These are phyloP conservation scores for Astur gentilis DNA, from an alignment of 2,113 vertebrate genomes.

Conservation along the genomic window DNA sequence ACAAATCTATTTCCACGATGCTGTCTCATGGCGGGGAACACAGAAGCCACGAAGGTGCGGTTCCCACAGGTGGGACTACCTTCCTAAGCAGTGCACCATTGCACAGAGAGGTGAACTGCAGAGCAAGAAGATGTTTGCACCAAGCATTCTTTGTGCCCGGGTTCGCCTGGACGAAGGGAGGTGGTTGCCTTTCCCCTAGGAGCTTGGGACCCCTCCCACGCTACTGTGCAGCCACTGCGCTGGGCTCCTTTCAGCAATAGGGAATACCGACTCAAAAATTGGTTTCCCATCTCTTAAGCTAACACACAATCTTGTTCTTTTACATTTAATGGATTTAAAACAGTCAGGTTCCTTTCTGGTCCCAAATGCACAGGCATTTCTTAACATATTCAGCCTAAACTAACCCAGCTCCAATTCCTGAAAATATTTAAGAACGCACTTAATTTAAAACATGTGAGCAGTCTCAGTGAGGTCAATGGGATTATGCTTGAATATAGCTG, in stretches of 20 bases:
- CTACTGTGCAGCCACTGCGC: neutral
- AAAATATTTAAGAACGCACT: neutral
- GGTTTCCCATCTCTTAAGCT: neutral
- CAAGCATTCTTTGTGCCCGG: neutral
- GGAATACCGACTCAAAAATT: neutral
- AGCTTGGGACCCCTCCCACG: neutral
- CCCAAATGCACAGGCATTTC: neutral
- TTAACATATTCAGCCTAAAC: neutral
- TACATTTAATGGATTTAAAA: constrained; percentile 7
- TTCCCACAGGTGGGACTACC: neutral
- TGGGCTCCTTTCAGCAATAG: neutral
- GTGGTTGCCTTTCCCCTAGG: neutral
- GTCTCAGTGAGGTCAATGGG: neutral
- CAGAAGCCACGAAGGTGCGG: accelerated
- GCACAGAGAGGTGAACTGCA: neutral
- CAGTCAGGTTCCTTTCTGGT: neutral
- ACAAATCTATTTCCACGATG: neutral
- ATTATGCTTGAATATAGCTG: neutral
- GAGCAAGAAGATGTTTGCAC: neutral
- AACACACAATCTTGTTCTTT: neutral
- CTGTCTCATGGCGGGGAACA: neutral
- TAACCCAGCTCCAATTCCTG: neutral
- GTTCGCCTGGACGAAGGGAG: neutral
- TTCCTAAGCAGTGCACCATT: accelerated
- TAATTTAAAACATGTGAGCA: constrained; percentile 25